Conservation (phyloP, 2,113 vertebrate species). For the Catharus minimus region DNA sequence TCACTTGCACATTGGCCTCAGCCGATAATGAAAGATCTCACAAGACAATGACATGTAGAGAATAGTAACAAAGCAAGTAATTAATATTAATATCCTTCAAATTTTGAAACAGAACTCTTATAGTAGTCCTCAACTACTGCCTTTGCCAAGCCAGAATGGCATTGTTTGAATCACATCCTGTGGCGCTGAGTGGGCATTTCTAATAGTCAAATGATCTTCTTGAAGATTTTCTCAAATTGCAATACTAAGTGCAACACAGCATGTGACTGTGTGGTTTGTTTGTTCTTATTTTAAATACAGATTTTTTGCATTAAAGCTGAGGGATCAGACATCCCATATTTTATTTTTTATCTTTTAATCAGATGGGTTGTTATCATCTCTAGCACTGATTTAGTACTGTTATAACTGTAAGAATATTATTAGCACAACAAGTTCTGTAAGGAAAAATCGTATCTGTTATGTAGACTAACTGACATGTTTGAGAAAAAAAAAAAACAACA, state of each 20-base stretch:
- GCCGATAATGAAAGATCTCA: not conserved
- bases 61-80: not conserved
- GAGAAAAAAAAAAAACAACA: not conserved
- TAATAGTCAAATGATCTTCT: not conserved
- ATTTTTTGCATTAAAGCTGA: not conserved
- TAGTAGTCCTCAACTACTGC: not conserved
- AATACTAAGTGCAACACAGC: not conserved
- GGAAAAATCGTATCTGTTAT: not conserved
- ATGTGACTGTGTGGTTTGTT: not conserved
- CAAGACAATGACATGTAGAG: not conserved
- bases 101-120: not conserved
- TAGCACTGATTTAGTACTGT: slow-evolving; percentile 6
- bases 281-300: not conserved
- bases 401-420: slow-evolving; percentile 27
- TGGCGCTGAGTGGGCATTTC: not conserved
- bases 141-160: not conserved
- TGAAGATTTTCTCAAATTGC: not conserved
- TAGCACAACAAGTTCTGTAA: slow-evolving; percentile 1
- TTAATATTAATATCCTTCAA: not conserved
- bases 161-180: not conserved
- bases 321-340: not conserved
- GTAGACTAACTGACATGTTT: slow-evolving; percentile 15
- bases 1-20: not conserved
- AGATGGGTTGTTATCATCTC: not conserved
- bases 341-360: not conserved